These are phyloP conservation scores for Globodera rostochiensis DNA, from an alignment of 1,140 invertebrate genomes.

Conservation along the genomic window DNA sequence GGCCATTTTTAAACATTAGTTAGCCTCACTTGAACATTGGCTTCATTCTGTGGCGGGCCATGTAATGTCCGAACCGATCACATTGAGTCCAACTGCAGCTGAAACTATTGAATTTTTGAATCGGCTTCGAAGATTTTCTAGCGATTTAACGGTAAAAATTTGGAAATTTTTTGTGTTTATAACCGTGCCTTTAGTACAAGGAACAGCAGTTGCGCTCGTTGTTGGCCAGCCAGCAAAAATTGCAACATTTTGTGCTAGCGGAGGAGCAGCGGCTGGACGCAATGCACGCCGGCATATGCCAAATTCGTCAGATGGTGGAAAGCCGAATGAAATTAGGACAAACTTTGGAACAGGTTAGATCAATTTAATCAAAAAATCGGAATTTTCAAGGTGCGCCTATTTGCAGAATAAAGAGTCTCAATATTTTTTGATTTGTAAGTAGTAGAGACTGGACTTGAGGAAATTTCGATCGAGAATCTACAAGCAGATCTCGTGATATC, in stretches of 20 bases:
- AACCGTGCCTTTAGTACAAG: slow-evolving; percentile 3
- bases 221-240: slow-evolving; percentile 44
- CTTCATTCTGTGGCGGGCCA: slow-evolving; percentile 48
- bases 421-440: too few species aligned
- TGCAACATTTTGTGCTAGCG: slow-evolving; percentile 11
- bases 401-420: too few species aligned
- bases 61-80: slow-evolving; percentile 42
- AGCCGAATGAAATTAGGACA: slow-evolving; percentile 19
- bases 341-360: slow-evolving; percentile 36
- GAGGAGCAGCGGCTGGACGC: slow-evolving; percentile 10
- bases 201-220: slow-evolving; percentile 44
- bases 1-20: slow-evolving; percentile 21
- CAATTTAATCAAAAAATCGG: neutral
- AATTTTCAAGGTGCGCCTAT: too few species aligned
- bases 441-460: too few species aligned
- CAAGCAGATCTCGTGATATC: too few species aligned
- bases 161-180: neutral
- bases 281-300: slow-evolving; percentile 6
- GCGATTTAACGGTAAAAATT: slow-evolving; percentile 47
- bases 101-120: slow-evolving; percentile 49
- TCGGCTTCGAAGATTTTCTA: slow-evolving; percentile 52
- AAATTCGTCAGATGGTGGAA: slow-evolving; percentile 9
- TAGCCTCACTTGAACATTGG: slow-evolving; percentile 48
- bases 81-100: neutral
- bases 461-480: too few species aligned